Conservation (phyloP, 2,113 vertebrate genomes). For the Varanus komodoensis region DNA sequence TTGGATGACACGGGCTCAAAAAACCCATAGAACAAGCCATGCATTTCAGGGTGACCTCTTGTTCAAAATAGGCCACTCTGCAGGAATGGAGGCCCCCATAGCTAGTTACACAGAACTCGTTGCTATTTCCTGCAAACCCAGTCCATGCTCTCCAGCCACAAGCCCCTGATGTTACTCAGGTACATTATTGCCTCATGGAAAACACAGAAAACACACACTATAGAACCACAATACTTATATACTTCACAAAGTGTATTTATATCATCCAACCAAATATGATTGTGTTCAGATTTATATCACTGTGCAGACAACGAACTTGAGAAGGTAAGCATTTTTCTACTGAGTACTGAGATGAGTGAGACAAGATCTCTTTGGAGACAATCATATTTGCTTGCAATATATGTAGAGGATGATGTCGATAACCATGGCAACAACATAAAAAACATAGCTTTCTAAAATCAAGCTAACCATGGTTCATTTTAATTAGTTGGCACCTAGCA, state of each 20-base stretch:
- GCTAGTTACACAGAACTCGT: too few species aligned
- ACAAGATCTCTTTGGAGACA: not conserved
- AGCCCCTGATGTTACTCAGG: too few species aligned
- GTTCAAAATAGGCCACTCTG: too few species aligned
- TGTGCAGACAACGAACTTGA: not conserved
- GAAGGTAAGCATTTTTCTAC: not conserved
- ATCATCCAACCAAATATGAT: not conserved
- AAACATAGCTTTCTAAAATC: not conserved
- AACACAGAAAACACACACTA: too few species aligned
- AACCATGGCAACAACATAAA: not conserved
- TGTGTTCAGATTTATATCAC: not conserved
- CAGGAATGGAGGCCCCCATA: too few species aligned
- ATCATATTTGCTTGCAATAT: not conserved
- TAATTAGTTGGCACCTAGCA: conserved; percentile 31
- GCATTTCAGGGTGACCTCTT: too few species aligned
- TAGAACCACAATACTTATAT: too few species aligned
- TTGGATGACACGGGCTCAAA: too few species aligned
- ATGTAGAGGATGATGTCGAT: not conserved
- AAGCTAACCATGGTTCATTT: conserved; percentile 9
- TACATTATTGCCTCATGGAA: too few species aligned
- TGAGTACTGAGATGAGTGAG: not conserved
- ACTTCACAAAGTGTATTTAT: not conserved
- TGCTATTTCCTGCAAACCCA: too few species aligned
- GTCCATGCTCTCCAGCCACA: too few species aligned
- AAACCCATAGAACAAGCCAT: too few species aligned